phyloP scores from a whole-genome alignment of 1,140 invertebrate species.

The Drosophila bipectinata region DNA sequence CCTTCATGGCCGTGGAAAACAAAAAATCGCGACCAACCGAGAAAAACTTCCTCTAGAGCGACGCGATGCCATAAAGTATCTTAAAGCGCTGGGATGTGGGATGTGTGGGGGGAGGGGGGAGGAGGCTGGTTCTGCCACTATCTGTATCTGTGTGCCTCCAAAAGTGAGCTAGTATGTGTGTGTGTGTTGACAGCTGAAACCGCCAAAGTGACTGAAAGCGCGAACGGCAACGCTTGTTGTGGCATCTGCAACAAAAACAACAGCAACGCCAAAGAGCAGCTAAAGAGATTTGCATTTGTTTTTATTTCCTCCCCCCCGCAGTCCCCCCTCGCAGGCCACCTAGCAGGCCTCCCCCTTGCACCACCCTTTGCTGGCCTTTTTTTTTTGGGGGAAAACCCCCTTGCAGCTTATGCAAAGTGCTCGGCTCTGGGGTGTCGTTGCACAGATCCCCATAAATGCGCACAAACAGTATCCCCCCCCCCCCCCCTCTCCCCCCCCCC shows the following conservation, averaged over 20 bases:
- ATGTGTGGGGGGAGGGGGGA: neutral
- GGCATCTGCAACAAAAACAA: slow-evolving; percentile 50
- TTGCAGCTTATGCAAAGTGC: slow-evolving; percentile 73
- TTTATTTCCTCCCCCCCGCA: slow-evolving; percentile 5
- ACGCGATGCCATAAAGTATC: slow-evolving; percentile 13
- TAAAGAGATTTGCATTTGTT: slow-evolving; percentile 74
- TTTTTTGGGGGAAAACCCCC: slow-evolving; percentile 33
- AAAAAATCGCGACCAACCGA: slow-evolving; percentile 8
- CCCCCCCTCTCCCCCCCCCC: neutral
- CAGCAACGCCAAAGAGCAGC: slow-evolving; percentile 57
- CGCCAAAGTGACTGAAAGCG: slow-evolving; percentile 75
- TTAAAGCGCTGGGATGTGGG: neutral
- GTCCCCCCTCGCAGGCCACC: neutral
- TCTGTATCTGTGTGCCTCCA: neutral
- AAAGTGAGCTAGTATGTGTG: neutral
- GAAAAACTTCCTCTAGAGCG: slow-evolving; percentile 9
- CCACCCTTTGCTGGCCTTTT: slow-evolving; percentile 16
- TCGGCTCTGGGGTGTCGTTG: slow-evolving; percentile 36
- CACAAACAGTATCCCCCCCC: slow-evolving; percentile 9
- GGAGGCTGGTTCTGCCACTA: neutral
- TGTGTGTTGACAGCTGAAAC: slow-evolving; percentile 68
- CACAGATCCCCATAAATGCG: slow-evolving; percentile 50
- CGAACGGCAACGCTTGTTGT: slow-evolving; percentile 48
- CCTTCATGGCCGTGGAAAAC: slow-evolving; percentile 27
- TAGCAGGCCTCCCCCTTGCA: neutral